phyloP scores from a whole-genome alignment of 2,888 invertebrate genomes.

The Mesopsocus fuscifrons region DNA sequence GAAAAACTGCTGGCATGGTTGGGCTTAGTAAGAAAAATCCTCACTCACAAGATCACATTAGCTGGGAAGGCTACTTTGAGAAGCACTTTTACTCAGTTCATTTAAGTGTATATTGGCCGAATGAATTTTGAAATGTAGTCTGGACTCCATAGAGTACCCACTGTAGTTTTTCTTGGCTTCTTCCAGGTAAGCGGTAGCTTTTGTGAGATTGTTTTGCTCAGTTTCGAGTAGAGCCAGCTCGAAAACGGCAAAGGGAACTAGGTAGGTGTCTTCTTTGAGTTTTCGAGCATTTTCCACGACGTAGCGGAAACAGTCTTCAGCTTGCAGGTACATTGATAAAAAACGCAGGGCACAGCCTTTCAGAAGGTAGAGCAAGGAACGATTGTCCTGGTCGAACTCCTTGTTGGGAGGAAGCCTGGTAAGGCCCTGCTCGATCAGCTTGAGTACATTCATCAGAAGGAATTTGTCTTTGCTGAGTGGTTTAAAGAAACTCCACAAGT shows the following conservation, averaged over 20 bases:
- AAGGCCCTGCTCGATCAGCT: conserved; percentile 36
- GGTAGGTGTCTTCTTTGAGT: conserved; percentile 62
- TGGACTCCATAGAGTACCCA: conserved; percentile 70
- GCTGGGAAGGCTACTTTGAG: no score
- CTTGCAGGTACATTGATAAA: conserved; percentile 55
- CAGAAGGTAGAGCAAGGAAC: conserved; percentile 45
- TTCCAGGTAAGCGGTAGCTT: conserved; percentile 51
- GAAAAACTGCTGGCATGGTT: no score
- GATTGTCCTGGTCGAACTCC: conserved; percentile 47
- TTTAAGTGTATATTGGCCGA: conserved; percentile 28
- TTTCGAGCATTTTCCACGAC: conserved; percentile 45
- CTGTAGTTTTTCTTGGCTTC: conserved; percentile 76
- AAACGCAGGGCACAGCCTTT: conserved; percentile 69
- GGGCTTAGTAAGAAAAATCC: no score
- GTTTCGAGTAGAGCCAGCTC: conserved; percentile 69
- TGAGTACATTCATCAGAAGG: conserved; percentile 38
- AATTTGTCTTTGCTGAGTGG: conserved; percentile 51
- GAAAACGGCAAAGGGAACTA: conserved; percentile 69
- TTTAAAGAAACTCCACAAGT: conserved; percentile 83
- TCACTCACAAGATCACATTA: no score
- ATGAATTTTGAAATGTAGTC: conserved; percentile 78
- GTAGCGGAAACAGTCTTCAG: conserved; percentile 49
- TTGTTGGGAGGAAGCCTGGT: conserved; percentile 20
- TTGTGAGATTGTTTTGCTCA: conserved; percentile 42
- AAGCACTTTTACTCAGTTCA: no score